phyloP scores from a whole-genome alignment of 2,888 invertebrate genomes.

The Pherbina coryleti region DNA sequence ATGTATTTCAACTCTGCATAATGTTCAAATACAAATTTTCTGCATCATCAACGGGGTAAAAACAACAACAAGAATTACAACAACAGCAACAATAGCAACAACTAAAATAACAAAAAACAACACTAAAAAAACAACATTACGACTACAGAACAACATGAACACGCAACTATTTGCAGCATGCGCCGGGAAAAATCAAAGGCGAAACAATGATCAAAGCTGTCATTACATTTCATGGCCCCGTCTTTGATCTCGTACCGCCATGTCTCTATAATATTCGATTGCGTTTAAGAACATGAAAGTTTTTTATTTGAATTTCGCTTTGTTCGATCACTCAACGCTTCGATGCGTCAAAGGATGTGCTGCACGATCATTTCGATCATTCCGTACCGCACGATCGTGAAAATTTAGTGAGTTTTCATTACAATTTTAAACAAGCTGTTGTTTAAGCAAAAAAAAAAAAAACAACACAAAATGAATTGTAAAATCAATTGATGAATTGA shows the following conservation, averaged over 20 bases:
- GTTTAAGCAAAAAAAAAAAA: neutral
- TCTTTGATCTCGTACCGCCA: conserved; percentile 51
- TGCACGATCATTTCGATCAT: conserved; percentile 8
- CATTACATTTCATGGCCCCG: conserved; percentile 56
- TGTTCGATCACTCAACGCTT: conserved; percentile 37
- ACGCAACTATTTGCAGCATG: conserved; percentile 4
- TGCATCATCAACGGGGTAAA: neutral
- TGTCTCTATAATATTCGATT: neutral
- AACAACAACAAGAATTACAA: too few relatives aligned
- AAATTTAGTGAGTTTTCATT: conserved; percentile 11
- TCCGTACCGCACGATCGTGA: conserved; percentile 1
- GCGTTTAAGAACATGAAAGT: neutral
- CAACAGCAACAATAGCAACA: neutral
- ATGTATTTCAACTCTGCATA: neutral
- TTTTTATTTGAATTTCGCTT: conserved; percentile 38
- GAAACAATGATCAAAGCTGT: conserved; percentile 59
- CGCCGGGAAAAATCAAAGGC: conserved; percentile 51
- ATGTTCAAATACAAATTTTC: neutral
- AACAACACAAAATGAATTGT: conserved; percentile 22
- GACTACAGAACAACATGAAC: neutral
- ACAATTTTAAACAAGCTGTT: conserved; percentile 1
- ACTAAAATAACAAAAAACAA: neutral
- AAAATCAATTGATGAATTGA: conserved; percentile 27
- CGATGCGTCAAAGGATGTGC: conserved; percentile 39
- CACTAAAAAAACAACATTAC: neutral